Evolutionary conservation across 2,113 vertebrate species (phyloP), one percentile per base, ranked within the genome.

Genomic region (Nestor notabilis): DNA sequence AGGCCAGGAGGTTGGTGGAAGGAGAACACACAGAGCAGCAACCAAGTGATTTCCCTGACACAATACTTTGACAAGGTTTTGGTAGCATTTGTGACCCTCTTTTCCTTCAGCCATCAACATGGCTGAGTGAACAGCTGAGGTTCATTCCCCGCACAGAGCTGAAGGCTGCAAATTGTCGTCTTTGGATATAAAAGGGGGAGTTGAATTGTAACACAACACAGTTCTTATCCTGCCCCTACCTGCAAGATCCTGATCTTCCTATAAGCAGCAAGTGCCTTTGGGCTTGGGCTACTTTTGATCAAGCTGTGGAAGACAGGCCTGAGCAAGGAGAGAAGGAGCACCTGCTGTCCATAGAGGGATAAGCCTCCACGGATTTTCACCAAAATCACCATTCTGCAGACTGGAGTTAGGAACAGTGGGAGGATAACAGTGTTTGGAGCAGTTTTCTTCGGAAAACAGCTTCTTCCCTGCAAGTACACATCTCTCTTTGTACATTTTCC

Each of bases 151-250:
- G 66, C 35, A 65, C 15, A 50, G 82, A 64, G 13, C 80, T 70
- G 33, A 44, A 89, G 55, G 31, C 16, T 82, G 53, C 27, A n/a
- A 49, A 87, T 3, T 13, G 6, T 21, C 50, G 79, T 41, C 17
- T 3, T 7, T 13, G 9, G 56, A 20, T 69, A 17, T 47, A 46
- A 85, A 92, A 87, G 55, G 18, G 12, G 49, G 24, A 56, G 15
- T 5, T 31, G 35, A 39, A 17, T 44, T 5, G 2, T 5, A 35
- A 74, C 1, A 2, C 24, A 75, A 43, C 0, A 1, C 29, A n/a
- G 12, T 39, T 56, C 49, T 89, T 28, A 41, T 49, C 71, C 53
- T 50, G 28, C 35, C 74, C 64, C 33, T 35, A 9, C 16, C 46
- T 37, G 24, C 4, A 50, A 71, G n/a, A 75, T 49, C 37, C 12